Evolutionary conservation across 2,888 invertebrate genomes (phyloP).

Genomic region (Phengaris arion): DNA sequence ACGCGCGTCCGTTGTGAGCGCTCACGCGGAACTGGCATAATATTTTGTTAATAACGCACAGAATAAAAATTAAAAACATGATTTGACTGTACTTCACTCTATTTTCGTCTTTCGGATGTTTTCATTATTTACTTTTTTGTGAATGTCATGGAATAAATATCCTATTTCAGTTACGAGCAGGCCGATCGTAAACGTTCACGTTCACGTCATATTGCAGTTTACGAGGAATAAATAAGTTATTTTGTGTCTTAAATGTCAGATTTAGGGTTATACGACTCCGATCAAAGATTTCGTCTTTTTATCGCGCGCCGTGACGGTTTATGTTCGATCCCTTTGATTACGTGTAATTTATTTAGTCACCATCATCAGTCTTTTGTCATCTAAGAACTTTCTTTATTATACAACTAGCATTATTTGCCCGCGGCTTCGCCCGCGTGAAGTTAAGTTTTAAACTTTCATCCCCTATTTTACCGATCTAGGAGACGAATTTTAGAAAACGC

Average conservation of each 20-base stretch:
- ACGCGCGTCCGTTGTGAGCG: too few relatives aligned
- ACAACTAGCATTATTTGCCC: too few relatives aligned
- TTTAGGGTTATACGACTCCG: constrained; percentile 36
- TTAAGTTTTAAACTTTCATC: too few relatives aligned
- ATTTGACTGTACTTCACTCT: background rate
- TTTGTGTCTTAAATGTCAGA: constrained; percentile 37
- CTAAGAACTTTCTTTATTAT: too few relatives aligned
- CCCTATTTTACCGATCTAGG: too few relatives aligned
- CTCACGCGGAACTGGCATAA: too few relatives aligned
- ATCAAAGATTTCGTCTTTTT: constrained; percentile 32
- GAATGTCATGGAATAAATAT: constrained; percentile 61
- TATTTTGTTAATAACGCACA: too few relatives aligned
- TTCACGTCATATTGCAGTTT: constrained; percentile 67
- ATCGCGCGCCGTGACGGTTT: constrained; percentile 18
- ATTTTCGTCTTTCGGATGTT: background rate
- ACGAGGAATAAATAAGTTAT: constrained; percentile 54
- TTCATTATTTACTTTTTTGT: constrained; percentile 26
- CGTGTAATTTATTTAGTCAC: constrained; percentile 13
- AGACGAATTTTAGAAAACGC: too few relatives aligned
- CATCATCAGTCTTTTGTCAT: background rate
- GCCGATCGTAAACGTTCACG: constrained; percentile 66
- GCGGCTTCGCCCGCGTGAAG: too few relatives aligned
- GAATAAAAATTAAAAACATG: too few relatives aligned
- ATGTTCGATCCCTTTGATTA: constrained; percentile 5
- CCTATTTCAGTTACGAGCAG: constrained; percentile 62